Base-by-base conservation (phyloP, 2,888 invertebrate species). In the Lucinisca nassula region DNA sequence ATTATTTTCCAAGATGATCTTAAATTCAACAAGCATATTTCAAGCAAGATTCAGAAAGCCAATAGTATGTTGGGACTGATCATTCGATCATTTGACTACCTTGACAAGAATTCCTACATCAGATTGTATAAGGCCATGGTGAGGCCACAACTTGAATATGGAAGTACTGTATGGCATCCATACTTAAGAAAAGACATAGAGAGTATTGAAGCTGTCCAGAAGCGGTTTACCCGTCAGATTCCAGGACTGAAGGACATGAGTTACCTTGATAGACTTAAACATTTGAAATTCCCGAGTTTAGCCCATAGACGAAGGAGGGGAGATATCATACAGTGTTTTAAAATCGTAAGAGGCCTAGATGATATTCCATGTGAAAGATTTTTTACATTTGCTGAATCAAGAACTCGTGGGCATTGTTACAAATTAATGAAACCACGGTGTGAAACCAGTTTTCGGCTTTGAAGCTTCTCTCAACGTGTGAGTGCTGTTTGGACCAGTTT, bases 21-120 rank as follows among this genome's bases (percentile, higher is more conserved):
- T 17, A 82, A 75, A 51, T 82, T 82, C 70, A 61, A n/a, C 24
- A 67, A 77, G 24, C 82, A 82, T 40, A 82, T 81, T 30, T 32
- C 74, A n/a, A 51, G 24, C 61, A 85, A 80, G 35, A 61, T 85
- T 32, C 79, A 79, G 30, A 70, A 70, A 70, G 70, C 70, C 14
- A 70, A 70, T 30, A 70, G 30, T 70, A 30, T 70, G 14, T 70
- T 70, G 32, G 24, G 27, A 27, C 70, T 70, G 17, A 70, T 70
- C 6, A 30, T 32, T 27, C 10, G 37, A 37, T 27, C 70, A 27
- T 70, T 73, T 73, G 37, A 73, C 12, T 73, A 73, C 30, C 35
- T 37, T 17, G 73, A 73, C 4, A 73, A 37, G 24, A 30, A 27
- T 30, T 61, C 61, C 6, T 61, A 30, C 30, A 30, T 61, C 6